phyloP scores from a whole-genome alignment of 1,140 invertebrate species.

The Trialeurodes vaporariorum region DNA sequence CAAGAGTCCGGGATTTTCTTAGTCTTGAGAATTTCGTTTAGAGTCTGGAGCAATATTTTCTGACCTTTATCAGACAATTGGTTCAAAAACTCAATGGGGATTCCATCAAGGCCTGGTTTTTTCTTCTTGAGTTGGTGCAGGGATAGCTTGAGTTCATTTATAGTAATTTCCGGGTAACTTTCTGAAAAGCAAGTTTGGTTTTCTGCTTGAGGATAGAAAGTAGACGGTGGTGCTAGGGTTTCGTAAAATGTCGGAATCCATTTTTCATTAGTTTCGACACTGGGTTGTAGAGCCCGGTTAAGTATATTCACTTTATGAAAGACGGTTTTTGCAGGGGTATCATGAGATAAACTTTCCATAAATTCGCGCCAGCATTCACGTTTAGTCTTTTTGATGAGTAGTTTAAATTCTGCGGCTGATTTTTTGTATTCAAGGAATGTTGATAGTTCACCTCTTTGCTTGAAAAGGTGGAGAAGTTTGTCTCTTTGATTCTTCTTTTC shows the following conservation, averaged over 20 bases:
- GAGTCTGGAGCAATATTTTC: too few species aligned
- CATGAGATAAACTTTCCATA: background rate
- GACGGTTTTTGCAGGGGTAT: background rate
- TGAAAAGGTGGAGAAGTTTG: background rate
- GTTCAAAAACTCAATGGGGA: too few species aligned
- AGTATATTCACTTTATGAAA: background rate
- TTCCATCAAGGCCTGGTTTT: too few species aligned
- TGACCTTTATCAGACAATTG: too few species aligned
- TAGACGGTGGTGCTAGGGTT: background rate
- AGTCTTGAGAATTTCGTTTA: too few species aligned
- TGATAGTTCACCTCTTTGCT: background rate
- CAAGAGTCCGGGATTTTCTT: too few species aligned
- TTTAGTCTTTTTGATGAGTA: background rate
- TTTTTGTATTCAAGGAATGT: background rate
- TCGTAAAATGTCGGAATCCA: background rate
- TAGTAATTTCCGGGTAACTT: background rate
- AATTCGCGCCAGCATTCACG: background rate
- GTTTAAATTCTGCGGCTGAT: background rate
- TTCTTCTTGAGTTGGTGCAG: background rate
- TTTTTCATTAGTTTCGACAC: background rate
- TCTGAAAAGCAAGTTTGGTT: background rate
- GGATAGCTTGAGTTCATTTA: background rate
- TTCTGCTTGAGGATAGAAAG: background rate
- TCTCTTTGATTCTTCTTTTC: background rate
- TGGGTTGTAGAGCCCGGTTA: background rate